Evolutionary conservation across 2,797 vertebrate genomes (phyloP).

Genomic region (Pangasius sanitwongsei): DNA sequence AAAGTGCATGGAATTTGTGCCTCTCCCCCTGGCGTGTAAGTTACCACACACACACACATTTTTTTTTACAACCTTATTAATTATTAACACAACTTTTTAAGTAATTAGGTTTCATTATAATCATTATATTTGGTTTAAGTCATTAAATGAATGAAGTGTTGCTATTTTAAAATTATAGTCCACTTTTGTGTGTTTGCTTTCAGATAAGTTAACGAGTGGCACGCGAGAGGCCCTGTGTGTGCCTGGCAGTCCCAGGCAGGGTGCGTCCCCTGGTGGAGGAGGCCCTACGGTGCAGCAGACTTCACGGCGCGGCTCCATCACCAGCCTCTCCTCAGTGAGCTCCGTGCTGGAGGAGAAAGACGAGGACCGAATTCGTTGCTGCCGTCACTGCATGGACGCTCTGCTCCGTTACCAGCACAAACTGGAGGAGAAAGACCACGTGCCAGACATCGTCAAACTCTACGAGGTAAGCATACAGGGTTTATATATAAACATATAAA

Average conservation of each 20-base stretch:
- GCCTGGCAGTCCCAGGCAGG: slow-evolving; percentile 81
- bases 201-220: slow-evolving; percentile 90
- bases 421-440: slow-evolving; percentile 89
- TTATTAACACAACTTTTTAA: neutral
- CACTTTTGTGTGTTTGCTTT: neutral
- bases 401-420: slow-evolving; percentile 90
- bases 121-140: neutral
- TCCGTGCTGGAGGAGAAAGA: slow-evolving; percentile 95
- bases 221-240: slow-evolving; percentile 84
- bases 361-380: slow-evolving; percentile 93
- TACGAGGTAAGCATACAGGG: slow-evolving; percentile 80
- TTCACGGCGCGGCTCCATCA: slow-evolving; percentile 90
- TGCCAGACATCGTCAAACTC: slow-evolving; percentile 88
- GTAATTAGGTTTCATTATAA: neutral
- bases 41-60: neutral
- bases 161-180: neutral
- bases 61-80: neutral
- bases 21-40: slow-evolving; percentile 89
- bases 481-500: no score
- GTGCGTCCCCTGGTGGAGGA: slow-evolving; percentile 67
- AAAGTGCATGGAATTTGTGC: slow-evolving; percentile 91
- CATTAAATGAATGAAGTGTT: neutral
- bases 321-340: slow-evolving; percentile 90
- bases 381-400: slow-evolving; percentile 90
- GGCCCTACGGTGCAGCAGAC: slow-evolving; percentile 77